Evolutionary conservation across 2,113 vertebrate genomes (phyloP).

Genomic region (Electrona antarctica): DNA sequence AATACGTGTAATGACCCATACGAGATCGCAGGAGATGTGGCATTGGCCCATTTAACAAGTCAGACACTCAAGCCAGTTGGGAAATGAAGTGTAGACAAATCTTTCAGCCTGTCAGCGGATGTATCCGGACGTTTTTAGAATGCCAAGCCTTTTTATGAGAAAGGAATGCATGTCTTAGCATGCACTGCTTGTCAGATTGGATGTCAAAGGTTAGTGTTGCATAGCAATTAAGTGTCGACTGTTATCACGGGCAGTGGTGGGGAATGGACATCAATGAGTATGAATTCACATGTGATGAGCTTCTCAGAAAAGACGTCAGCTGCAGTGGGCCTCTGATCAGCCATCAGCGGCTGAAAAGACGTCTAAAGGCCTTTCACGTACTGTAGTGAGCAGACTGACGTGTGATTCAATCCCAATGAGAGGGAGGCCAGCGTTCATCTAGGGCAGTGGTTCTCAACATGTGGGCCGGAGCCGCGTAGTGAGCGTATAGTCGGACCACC

Average conservation of each 20-base stretch:
- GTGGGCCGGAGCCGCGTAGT: too few species aligned
- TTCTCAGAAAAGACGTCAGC: neutral
- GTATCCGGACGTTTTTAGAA: neutral
- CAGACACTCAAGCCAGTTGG: neutral
- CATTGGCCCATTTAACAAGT: conserved; percentile 24
- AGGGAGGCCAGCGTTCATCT: too few species aligned
- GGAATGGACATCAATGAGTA: neutral
- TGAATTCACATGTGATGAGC: neutral
- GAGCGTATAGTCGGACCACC: too few species aligned
- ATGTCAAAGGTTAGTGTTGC: conserved; percentile 17
- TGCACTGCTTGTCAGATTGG: conserved; percentile 15
- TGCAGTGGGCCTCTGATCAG: neutral
- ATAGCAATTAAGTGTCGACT: conserved; percentile 16
- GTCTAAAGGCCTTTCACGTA: neutral
- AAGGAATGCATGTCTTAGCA: neutral
- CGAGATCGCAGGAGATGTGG: conserved; percentile 11
- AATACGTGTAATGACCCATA: conserved; percentile 14
- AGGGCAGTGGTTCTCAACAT: too few species aligned
- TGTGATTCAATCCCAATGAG: too few species aligned
- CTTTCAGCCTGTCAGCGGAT: neutral
- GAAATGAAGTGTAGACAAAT: conserved; percentile 22
- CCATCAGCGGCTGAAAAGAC: neutral
- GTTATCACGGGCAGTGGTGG: conserved; percentile 1
- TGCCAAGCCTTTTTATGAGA: conserved; percentile 5
- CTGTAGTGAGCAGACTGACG: too few species aligned